These are phyloP conservation scores for Abscondita cerata DNA, from an alignment of 2,888 invertebrate species.

Conservation along the genomic window DNA sequence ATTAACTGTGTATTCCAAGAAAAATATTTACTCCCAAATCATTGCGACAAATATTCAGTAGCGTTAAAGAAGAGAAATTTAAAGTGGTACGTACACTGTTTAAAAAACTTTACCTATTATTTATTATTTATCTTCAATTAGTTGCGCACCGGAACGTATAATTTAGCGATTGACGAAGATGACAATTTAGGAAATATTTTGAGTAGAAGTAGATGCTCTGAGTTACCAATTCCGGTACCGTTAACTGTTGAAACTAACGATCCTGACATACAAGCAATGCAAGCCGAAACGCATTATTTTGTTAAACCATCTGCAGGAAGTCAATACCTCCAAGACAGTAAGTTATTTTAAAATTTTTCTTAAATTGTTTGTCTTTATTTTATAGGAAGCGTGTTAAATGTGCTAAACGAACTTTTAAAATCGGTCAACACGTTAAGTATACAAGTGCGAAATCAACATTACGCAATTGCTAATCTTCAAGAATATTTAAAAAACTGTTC, in stretches of 20 bases:
- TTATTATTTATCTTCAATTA: no score
- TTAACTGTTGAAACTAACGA: neutral
- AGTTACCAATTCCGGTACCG: neutral
- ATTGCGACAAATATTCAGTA: neutral
- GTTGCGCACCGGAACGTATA: neutral
- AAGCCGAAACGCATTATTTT: neutral
- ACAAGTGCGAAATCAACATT: conserved; percentile 73
- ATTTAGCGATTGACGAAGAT: neutral
- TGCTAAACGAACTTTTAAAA: conserved; percentile 70
- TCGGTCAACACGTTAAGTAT: conserved; percentile 72
- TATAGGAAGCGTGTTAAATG: conserved; percentile 67
- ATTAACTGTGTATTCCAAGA: neutral
- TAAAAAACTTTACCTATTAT: no score
- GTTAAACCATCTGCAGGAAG: no score
- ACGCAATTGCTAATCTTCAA: conserved; percentile 73
- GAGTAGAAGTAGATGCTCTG: neutral
- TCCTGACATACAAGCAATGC: neutral
- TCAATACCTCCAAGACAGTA: no score
- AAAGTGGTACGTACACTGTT: neutral
- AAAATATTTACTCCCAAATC: neutral
- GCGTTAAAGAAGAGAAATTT: neutral
- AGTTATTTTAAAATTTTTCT: no score
- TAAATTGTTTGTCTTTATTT: conserved; percentile 11
- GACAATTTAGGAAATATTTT: conserved; percentile 2
- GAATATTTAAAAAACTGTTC: conserved; percentile 81